A percentile compares a stretch with the other conserved stretches of the same genome.
These are phyloP conservation scores for Garrulus glandarius DNA, from an alignment of 2,797 vertebrate species.

Conservation along the genomic window DNA sequence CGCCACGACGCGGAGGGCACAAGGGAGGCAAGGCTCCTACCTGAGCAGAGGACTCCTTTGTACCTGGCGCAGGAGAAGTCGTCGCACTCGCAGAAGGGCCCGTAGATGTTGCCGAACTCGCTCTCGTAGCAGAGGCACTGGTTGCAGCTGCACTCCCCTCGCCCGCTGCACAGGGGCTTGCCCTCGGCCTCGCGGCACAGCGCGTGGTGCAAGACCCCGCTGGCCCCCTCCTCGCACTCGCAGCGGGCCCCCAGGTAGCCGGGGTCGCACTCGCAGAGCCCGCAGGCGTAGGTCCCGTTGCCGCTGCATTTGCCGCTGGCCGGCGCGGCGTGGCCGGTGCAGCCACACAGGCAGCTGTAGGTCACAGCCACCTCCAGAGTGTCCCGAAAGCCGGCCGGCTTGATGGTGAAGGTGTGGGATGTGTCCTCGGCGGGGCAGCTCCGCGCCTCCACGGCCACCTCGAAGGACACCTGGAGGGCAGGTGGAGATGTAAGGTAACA, in stretches of 20 bases:
- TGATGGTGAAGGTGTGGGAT: constrained; percentile 85
- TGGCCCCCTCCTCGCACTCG: constrained; percentile 89
- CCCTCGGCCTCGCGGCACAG: constrained; percentile 91
- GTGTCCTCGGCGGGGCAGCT: constrained; percentile 78
- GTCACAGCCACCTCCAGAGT: constrained; percentile 84
- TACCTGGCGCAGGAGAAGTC: constrained; percentile 97
- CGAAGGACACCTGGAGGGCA: constrained; percentile 86
- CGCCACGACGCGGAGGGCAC: rapidly evolving
- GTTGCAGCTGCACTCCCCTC: constrained; percentile 95
- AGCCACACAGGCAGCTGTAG: constrained; percentile 87
- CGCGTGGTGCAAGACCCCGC: constrained; percentile 74
- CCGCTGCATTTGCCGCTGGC: constrained; percentile 86
- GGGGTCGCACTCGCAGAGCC: constrained; percentile 85
- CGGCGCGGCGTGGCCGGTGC: constrained; percentile 65
- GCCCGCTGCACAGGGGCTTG: constrained; percentile 91
- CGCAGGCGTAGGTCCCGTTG: constrained; percentile 87
- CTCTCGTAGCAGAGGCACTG: constrained; percentile 95
- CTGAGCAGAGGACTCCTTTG: constrained; percentile 95
- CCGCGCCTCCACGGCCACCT: constrained; percentile 86
- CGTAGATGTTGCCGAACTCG: constrained; percentile 97
- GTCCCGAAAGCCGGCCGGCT: constrained; percentile 94
- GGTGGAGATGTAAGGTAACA: background rate
- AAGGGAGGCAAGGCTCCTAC: constrained; percentile 64
- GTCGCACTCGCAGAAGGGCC: constrained; percentile 95
- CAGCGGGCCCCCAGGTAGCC: constrained; percentile 89